phyloP scores from a whole-genome alignment of 1,140 invertebrate genomes.

The Hyles euphorbiae region DNA sequence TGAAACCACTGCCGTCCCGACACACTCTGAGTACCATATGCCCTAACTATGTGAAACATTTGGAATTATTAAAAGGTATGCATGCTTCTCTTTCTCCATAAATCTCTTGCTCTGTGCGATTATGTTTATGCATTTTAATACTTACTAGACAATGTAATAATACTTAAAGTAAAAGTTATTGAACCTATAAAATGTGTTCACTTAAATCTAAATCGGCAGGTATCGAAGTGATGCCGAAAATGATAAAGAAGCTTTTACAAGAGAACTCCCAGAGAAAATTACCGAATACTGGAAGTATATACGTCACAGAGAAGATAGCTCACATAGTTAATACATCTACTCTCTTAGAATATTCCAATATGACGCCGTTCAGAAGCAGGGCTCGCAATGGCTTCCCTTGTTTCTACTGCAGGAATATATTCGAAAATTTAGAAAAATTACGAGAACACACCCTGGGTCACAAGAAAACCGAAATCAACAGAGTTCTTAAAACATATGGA shows the following conservation, averaged over 20 bases:
- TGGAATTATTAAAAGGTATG: slow-evolving; percentile 41
- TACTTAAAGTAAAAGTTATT: neutral
- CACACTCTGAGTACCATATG: slow-evolving; percentile 24
- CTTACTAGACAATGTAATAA: too few relatives aligned
- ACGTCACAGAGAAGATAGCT: slow-evolving; percentile 50
- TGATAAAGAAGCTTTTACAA: slow-evolving; percentile 6
- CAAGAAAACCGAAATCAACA: slow-evolving; percentile 42
- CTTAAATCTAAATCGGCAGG: neutral
- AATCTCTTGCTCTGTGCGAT: too few relatives aligned
- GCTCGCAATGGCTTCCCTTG: slow-evolving; percentile 51
- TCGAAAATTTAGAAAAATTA: slow-evolving; percentile 43
- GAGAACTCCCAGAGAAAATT: slow-evolving; percentile 9
- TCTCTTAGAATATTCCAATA: slow-evolving; percentile 46
- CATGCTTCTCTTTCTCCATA: too few relatives aligned
- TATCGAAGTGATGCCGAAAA: slow-evolving; percentile 7
- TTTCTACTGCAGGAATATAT: slow-evolving; percentile 53
- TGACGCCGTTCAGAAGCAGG: slow-evolving; percentile 51
- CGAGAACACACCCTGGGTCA: slow-evolving; percentile 38
- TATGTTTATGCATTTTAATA: too few relatives aligned
- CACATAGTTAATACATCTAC: slow-evolving; percentile 45
- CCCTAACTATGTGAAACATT: slow-evolving; percentile 32
- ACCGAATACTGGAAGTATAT: slow-evolving; percentile 17
- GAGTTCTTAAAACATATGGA: slow-evolving; percentile 38
- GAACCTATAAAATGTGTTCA: neutral
- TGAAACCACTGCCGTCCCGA: slow-evolving; percentile 31